These are phyloP conservation scores for Neelides folsomi DNA, from an alignment of 2,888 invertebrate genomes.

Conservation along the genomic window DNA sequence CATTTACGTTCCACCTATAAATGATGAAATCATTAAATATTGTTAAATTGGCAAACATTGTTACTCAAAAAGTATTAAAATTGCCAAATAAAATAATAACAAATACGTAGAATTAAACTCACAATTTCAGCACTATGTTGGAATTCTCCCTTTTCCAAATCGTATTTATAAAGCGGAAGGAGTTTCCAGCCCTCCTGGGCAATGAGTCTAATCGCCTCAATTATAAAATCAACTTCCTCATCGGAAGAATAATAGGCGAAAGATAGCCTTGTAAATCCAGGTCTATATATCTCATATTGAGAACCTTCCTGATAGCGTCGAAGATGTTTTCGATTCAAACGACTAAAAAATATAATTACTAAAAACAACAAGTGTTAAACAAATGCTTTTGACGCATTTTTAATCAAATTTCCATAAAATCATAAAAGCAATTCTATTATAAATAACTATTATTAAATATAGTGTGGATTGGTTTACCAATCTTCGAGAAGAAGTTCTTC, in stretches of 20 bases:
- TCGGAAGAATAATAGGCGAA: slow-evolving; percentile 74
- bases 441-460: neutral
- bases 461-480: slow-evolving; percentile 41
- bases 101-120: slow-evolving; percentile 8
- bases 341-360: no score
- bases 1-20: slow-evolving; percentile 52
- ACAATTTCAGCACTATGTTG: slow-evolving; percentile 63
- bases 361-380: no score
- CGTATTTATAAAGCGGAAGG: slow-evolving; percentile 72
- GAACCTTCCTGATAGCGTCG: slow-evolving; percentile 43
- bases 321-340: slow-evolving; percentile 44
- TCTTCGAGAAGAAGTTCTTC: slow-evolving; percentile 55
- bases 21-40: neutral
- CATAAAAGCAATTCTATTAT: neutral
- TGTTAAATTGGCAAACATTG: no score
- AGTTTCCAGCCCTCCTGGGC: slow-evolving; percentile 81
- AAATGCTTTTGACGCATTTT: no score
- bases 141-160: slow-evolving; percentile 81
- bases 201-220: slow-evolving; percentile 73
- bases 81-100: neutral
- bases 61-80: no score
- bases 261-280: slow-evolving; percentile 73
- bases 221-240: slow-evolving; percentile 61
- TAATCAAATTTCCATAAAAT: neutral
- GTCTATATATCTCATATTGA: slow-evolving; percentile 56